phyloP scores from a whole-genome alignment of 1,140 invertebrate genomes.

The Rhagoletis pomonella region DNA sequence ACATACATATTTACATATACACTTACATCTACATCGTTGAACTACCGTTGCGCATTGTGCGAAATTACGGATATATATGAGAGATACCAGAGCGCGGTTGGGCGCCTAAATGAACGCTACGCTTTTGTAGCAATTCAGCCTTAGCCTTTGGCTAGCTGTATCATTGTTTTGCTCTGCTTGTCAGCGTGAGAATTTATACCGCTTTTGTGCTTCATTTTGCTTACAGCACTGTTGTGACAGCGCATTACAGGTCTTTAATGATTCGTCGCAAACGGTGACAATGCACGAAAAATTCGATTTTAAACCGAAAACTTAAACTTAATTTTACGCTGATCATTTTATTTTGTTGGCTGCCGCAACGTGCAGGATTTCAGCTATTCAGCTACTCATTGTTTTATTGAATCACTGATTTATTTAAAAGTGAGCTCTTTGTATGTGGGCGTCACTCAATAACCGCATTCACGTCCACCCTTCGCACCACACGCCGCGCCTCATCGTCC shows the following conservation, averaged over 20 bases:
- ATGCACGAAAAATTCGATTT: conserved; percentile 6
- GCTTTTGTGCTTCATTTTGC: not conserved
- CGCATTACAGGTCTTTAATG: conserved; percentile 35
- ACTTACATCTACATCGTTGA: too few species aligned
- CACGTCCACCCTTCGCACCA: not conserved
- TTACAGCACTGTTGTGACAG: conserved; percentile 39
- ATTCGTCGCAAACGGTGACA: not conserved
- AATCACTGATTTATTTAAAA: conserved; percentile 44
- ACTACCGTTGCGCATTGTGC: not conserved
- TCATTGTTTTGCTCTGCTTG: not conserved
- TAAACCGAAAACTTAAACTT: not conserved
- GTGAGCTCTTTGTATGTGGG: not conserved
- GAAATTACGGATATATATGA: not conserved
- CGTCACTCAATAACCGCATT: not conserved
- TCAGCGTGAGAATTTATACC: conserved; percentile 28
- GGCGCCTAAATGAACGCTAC: conserved; percentile 10
- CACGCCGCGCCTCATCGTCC: not conserved
- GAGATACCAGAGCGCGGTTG: not conserved
- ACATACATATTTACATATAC: too few species aligned
- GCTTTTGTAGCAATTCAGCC: conserved; percentile 35
- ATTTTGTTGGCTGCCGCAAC: not conserved
- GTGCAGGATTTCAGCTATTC: not conserved
- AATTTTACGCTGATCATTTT: conserved; percentile 28
- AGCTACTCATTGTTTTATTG: conserved; percentile 32
- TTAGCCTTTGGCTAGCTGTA: not conserved